Evolutionary conservation across 2,888 invertebrate genomes (phyloP).

Genomic region (Mimas tiliae): DNA sequence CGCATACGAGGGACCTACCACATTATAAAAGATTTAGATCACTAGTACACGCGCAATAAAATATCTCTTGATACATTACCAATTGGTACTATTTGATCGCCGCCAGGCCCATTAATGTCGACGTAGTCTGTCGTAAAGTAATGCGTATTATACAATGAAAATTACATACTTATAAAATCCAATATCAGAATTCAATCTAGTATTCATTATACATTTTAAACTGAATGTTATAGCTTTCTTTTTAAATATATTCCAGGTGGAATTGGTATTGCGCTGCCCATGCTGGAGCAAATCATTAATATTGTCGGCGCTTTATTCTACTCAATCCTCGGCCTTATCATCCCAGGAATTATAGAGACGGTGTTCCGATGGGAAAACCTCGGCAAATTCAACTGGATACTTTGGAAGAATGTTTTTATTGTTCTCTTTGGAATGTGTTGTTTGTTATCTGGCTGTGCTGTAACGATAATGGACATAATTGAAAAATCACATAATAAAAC

Average conservation of each 20-base stretch:
- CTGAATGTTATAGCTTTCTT: too few relatives aligned
- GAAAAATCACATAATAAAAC: constrained; percentile 34
- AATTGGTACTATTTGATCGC: too few relatives aligned
- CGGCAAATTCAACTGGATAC: constrained; percentile 87
- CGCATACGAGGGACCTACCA: too few relatives aligned
- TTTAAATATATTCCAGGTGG: constrained; percentile 57
- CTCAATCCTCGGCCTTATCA: constrained; percentile 89
- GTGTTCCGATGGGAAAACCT: constrained; percentile 88
- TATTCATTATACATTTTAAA: too few relatives aligned
- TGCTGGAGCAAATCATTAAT: constrained; percentile 78
- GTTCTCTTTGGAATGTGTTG: constrained; percentile 86
- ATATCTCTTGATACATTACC: too few relatives aligned
- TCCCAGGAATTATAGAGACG: constrained; percentile 90
- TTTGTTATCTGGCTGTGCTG: constrained; percentile 85
- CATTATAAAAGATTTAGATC: too few relatives aligned
- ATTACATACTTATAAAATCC: too few relatives aligned
- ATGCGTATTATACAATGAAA: too few relatives aligned
- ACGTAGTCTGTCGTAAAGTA: too few relatives aligned
- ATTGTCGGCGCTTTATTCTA: constrained; percentile 85
- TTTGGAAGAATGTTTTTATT: constrained; percentile 88
- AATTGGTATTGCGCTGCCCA: constrained; percentile 89
- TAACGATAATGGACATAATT: constrained; percentile 69
- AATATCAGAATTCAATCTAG: too few relatives aligned
- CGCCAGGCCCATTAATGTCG: too few relatives aligned
- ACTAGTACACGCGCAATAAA: too few relatives aligned